phyloP scores from a whole-genome alignment of 2,113 vertebrate species.

The human region DNA sequence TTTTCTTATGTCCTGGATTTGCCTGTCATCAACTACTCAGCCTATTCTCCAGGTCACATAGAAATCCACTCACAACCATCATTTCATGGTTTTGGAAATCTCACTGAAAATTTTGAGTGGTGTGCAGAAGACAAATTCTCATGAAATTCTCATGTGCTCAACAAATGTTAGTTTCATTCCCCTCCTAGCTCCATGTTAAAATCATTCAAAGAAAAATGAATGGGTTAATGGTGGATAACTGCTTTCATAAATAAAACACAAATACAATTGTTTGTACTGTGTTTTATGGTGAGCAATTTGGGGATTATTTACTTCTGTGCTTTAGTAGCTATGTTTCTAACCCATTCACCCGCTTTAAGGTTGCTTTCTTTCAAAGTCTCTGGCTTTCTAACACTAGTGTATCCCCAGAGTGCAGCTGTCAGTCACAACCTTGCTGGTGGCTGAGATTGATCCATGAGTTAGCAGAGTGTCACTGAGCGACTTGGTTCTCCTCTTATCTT shows the following conservation, averaged over 20 bases:
- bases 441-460: neutral
- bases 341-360: neutral
- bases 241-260: neutral
- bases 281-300: neutral
- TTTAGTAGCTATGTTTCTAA: neutral
- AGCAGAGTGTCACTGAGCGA: neutral
- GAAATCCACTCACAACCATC: neutral
- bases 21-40: neutral
- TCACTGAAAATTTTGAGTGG: neutral
- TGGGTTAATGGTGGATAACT: neutral
- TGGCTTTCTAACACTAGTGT: neutral
- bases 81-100: neutral
- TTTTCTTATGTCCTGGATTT: neutral
- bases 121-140: neutral
- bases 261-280: neutral
- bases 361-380: neutral
- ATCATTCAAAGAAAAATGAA: neutral
- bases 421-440: neutral
- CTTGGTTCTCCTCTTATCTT: neutral
- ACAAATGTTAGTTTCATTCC: neutral
- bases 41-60: neutral
- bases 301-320: neutral
- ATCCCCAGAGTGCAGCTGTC: conserved; percentile 14
- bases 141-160: neutral
- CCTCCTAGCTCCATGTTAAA: neutral